Evolutionary conservation across 2,888 invertebrate species (phyloP).

Genomic region (Rhagonycha lutea): DNA sequence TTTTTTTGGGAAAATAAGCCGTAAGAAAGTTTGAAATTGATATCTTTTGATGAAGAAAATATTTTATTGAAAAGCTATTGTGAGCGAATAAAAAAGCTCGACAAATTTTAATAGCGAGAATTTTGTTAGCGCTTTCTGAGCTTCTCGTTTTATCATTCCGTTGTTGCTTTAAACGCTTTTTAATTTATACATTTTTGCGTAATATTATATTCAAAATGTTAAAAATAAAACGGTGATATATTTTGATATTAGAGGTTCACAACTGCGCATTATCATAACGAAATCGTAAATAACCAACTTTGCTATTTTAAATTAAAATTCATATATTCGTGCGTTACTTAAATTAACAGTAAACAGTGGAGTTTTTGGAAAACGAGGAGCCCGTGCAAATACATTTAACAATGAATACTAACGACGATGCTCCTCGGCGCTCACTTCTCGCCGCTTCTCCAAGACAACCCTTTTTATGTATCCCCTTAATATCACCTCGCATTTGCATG

Average conservation of each 20-base stretch:
- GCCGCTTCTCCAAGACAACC: slow-evolving; percentile 41
- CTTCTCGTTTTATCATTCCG: neutral
- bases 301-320: slow-evolving; percentile 29
- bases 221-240: neutral
- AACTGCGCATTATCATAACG: neutral
- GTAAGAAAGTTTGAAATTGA: neutral
- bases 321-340: slow-evolving; percentile 38
- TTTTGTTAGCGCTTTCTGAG: neutral
- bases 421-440: slow-evolving; percentile 27
- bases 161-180: neutral
- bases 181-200: neutral
- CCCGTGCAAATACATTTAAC: slow-evolving; percentile 48
- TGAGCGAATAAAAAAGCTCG: neutral
- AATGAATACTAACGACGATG: slow-evolving; percentile 48
- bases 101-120: neutral
- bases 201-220: neutral
- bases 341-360: slow-evolving; percentile 50
- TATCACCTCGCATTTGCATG: slow-evolving; percentile 48
- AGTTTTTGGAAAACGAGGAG: slow-evolving; percentile 45
- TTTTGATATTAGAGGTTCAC: neutral
- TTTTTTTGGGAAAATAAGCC: neutral
- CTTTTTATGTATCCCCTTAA: slow-evolving; percentile 44
- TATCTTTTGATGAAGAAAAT: neutral
- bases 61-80: neutral
- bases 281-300: neutral